Base-by-base conservation (phyloP, 2,888 invertebrate genomes). In the Polydrusus tereticollis region DNA sequence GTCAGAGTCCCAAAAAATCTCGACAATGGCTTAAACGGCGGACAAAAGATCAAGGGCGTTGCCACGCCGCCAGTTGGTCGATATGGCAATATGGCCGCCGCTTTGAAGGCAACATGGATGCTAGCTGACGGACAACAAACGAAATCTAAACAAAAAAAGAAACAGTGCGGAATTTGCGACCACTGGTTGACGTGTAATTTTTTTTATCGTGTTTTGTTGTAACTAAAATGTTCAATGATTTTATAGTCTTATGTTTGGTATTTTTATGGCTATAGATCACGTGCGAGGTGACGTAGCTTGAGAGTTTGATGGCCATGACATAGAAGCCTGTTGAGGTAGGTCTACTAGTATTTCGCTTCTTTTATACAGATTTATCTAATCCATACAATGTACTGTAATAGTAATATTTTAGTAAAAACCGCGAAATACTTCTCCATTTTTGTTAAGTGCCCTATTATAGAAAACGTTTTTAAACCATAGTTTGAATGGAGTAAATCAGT, bases 41-140 rank as follows among this genome's bases (percentile, higher is more conserved):
- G 65, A 73, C 73, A 66, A 73, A 69, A 69, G 69, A 69, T 72
- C 72, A 74, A 82, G 85, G 85, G 85, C 85, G 85, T 84, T 80
- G 82, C 84, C 84, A 78, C 78, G 75, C 78, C 77, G 69, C 76
- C 81, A 80, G 81, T 83, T 84, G 85, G 85, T 85, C 84, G 85
- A 85, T 85, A 85, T 82, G 78, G 80, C 83, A 85, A 83, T 81
- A 85, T 85, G 85, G 85, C 85, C 81, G 84, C 79, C 82, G 77
- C 80, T 80, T 78, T 78, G 80, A 79, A 78, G 79, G 80, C 78
- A 83, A 82, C 81, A 83, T 82, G 83, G 81, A 81, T 80, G 78
- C 81, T 80, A 78, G 80, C 67, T 43, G 65, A 52, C 66, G 66
- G 65, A 65, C 55, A 69, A 69, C 57, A 33, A 59, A 33, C 57